These are phyloP conservation scores for Oxycera nigricornis DNA, from an alignment of 2,888 invertebrate species.

Conservation along the genomic window DNA sequence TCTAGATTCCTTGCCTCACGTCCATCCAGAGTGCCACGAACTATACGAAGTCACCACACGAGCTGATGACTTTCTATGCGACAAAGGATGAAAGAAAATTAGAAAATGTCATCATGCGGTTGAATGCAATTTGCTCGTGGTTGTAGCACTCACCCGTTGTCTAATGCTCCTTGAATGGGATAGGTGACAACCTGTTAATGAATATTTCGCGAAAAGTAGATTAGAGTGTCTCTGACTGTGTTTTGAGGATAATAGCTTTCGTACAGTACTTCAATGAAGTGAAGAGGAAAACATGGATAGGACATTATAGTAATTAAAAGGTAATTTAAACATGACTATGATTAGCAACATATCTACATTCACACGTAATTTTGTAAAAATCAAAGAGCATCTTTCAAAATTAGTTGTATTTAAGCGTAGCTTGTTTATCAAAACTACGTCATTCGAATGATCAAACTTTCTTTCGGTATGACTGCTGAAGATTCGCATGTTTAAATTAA, in stretches of 20 bases:
- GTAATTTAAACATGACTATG: not conserved
- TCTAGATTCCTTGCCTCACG: not conserved
- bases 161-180: not conserved
- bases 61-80: conserved; percentile 30
- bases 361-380: too few relatives aligned
- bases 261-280: not conserved
- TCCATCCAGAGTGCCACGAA: not conserved
- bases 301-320: conserved; percentile 2
- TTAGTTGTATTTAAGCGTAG: too few relatives aligned
- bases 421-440: too few relatives aligned
- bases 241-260: not conserved
- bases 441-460: too few relatives aligned
- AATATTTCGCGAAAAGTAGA: not conserved
- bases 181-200: not conserved
- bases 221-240: not conserved
- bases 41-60: conserved; percentile 34
- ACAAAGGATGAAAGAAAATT: conserved; percentile 39
- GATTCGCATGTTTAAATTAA: too few relatives aligned
- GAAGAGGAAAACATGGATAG: not conserved
- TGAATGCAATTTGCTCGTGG: conserved; percentile 37
- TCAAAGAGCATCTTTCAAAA: too few relatives aligned
- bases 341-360: too few relatives aligned
- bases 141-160: conserved; percentile 24
- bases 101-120: conserved; percentile 38
- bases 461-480: too few relatives aligned